phyloP scores from a whole-genome alignment of 2,888 invertebrate species.

The Aphidius colemani region DNA sequence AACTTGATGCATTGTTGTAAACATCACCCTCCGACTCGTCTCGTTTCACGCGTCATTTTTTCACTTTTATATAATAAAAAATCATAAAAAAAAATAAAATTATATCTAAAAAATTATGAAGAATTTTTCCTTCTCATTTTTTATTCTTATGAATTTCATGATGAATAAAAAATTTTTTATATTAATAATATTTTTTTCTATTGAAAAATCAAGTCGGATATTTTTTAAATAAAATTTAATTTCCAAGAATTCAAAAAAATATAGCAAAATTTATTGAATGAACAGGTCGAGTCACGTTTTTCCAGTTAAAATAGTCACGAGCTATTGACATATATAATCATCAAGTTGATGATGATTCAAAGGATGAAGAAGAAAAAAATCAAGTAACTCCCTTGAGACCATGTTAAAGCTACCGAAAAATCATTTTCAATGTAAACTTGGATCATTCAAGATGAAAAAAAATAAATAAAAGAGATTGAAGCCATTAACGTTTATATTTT shows the following conservation, averaged over 20 bases:
- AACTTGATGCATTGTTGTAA: constrained; percentile 13
- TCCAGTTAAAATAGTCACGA: neutral
- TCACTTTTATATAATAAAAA: neutral
- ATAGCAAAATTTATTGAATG: constrained; percentile 8
- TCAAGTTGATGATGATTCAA: constrained; percentile 6
- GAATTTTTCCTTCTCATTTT: too few relatives aligned
- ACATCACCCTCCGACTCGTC: neutral
- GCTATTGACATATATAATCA: constrained; percentile 9
- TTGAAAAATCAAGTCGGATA: constrained; percentile 9
- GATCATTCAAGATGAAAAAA: constrained; percentile 17
- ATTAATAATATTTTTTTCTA: neutral
- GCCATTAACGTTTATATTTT: constrained; percentile 22
- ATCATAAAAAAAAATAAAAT: constrained; percentile 1
- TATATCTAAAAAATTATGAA: neutral
- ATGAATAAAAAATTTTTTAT: neutral
- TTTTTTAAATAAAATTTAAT: neutral
- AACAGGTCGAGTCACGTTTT: constrained; percentile 5
- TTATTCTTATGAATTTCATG: neutral
- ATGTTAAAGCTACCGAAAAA: constrained; percentile 5
- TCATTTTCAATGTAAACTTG: constrained; percentile 4
- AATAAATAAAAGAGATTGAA: neutral
- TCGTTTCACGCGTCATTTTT: constrained; percentile 25
- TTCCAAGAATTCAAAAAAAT: neutral
- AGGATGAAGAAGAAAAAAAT: neutral
- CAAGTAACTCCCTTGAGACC: constrained; percentile 11